These are phyloP conservation scores for Seira musarum DNA, from an alignment of 2,888 invertebrate species.

Conservation along the genomic window DNA sequence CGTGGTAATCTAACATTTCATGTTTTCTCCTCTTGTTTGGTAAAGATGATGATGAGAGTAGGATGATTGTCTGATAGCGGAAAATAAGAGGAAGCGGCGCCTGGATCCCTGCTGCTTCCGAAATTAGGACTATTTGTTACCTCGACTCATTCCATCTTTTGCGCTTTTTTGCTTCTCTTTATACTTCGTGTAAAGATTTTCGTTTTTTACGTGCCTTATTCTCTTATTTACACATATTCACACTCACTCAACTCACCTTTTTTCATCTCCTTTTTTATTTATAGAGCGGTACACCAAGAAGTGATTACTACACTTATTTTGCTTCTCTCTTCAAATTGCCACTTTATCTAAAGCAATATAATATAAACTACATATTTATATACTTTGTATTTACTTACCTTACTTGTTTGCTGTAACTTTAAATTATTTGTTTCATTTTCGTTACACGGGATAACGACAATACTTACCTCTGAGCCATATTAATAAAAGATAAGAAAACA, in stretches of 20 bases:
- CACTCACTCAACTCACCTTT: conserved; percentile 1
- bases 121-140: conserved; percentile 71
- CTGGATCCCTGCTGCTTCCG: conserved; percentile 70
- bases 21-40: conserved; percentile 10
- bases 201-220: conserved; percentile 11
- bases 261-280: too few relatives aligned
- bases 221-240: conserved; percentile 32
- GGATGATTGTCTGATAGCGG: conserved; percentile 69
- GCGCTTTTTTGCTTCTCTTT: conserved; percentile 55
- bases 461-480: too few relatives aligned
- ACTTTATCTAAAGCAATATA: too few relatives aligned
- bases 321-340: too few relatives aligned
- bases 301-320: too few relatives aligned
- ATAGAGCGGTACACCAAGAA: too few relatives aligned
- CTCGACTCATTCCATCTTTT: conserved; percentile 64
- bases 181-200: conserved; percentile 10
- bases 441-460: too few relatives aligned
- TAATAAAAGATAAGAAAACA: conserved; percentile 37
- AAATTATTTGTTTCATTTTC: too few relatives aligned
- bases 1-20: conserved; percentile 68
- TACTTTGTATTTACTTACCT: too few relatives aligned
- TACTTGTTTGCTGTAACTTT: too few relatives aligned
- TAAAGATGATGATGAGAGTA: conserved; percentile 33
- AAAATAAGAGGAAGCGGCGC: conserved; percentile 69
- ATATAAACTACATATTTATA: too few relatives aligned